These are phyloP conservation scores for Delichon dasypus DNA, from an alignment of 2,797 vertebrate genomes.

Conservation along the genomic window DNA sequence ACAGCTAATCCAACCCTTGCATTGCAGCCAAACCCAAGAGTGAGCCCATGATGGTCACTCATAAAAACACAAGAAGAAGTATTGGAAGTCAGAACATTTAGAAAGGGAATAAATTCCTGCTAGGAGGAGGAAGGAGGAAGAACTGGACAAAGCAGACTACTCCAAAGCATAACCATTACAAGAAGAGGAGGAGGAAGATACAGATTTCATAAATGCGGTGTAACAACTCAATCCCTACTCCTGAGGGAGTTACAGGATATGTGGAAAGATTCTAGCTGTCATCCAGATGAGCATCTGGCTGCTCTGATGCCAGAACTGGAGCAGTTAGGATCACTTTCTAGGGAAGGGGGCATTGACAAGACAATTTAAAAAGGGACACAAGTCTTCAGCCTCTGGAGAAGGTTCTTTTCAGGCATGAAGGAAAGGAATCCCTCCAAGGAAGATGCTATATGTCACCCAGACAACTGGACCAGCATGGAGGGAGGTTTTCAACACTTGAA, in stretches of 20 bases:
- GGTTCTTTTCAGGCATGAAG: neutral
- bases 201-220: neutral
- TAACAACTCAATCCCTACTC: neutral
- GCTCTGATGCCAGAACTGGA: neutral
- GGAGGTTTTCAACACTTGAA: neutral
- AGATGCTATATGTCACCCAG: neutral
- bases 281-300: neutral
- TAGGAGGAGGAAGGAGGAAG: neutral
- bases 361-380: neutral
- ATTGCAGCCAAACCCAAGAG: neutral
- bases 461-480: neutral
- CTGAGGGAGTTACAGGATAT: neutral
- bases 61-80: neutral
- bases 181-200: neutral
- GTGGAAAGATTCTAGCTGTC: neutral
- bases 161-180: neutral
- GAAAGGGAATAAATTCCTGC: neutral
- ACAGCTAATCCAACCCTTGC: neutral
- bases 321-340: neutral
- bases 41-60: neutral
- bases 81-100: neutral
- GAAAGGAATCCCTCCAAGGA: neutral
- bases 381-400: neutral
- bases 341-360: neutral
- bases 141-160: neutral